Evolutionary conservation across 2,797 vertebrate genomes (phyloP), one percentile per base, ranked within the genome.

Genomic region (Sebastes dallii): DNA sequence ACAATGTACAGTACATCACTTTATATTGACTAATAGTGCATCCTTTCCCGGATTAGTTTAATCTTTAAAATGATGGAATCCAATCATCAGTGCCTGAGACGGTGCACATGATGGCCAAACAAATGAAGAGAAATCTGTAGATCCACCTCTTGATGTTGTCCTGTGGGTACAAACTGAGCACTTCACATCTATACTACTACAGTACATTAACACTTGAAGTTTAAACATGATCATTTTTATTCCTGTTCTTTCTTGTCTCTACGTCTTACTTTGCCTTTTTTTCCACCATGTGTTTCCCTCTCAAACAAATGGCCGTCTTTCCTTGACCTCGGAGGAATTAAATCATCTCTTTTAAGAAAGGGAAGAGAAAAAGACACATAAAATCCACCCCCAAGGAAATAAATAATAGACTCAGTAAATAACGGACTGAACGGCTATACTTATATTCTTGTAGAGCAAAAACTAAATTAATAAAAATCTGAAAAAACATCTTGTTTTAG

Each of bases 261-360:
- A 10, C 27, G 18, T 72, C 56, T 70, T 27, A 71, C 55, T 67
- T 73, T 22, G 52, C 20, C 20, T 22, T 81, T 59, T 18, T 18
- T 34, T 25, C 24, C 11, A 58, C 58, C 27, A 24, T 58, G 14
- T 65, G 64, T 72, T 77, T 56, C 29, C 20, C 24, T n/a, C 56
- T 83, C 18, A 20, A 65, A 61, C 24, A 39, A 73, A 61, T 12
- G 20, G 10, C 20, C 1, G 2, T 70, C 25, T 70, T 39, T 62
- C 32, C 9, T 78, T 55, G 68, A 81, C 59, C 55, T 66, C 27
- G 14, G 42, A 66, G 7, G 55, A 64, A 77, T 76, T 13, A 13
- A 52, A 62, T 68, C 32, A 71, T 52, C 24, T 39, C 42, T n/a
- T 61, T 61, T 25, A 20, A 58, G 39, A 30, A 30, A 59, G n/a